Conservation (phyloP, 2,113 vertebrate genomes). For the Grammomys dolichurus region DNA sequence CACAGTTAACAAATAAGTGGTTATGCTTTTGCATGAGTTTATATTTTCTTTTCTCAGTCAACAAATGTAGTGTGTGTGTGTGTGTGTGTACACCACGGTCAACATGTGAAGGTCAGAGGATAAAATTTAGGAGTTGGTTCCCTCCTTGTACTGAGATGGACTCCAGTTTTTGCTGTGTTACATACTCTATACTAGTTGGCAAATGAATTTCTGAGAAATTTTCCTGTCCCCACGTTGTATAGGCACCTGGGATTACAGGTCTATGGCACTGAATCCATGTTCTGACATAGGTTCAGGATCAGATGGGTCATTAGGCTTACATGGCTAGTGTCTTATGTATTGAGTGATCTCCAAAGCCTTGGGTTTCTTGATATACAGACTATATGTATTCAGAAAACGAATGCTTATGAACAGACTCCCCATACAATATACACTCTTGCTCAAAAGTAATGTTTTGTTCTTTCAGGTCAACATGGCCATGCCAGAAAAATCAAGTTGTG, state of each 20-base stretch:
- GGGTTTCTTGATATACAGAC: neutral
- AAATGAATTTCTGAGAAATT: neutral
- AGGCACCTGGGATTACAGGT: neutral
- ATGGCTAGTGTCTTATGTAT: neutral
- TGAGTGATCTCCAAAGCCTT: neutral
- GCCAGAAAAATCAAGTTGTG: constrained; percentile 87
- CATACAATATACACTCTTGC: neutral
- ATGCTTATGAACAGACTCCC: neutral
- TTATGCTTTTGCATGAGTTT: neutral
- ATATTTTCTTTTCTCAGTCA: neutral
- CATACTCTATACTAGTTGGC: no score
- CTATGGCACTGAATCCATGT: neutral
- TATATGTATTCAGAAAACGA: neutral
- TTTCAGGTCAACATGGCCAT: constrained; percentile 88
- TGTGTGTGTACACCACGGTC: neutral
- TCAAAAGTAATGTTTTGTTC: constrained; percentile 6
- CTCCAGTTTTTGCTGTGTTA: neutral
- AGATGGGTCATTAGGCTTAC: neutral
- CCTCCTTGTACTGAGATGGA: neutral
- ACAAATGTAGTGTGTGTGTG: neutral
- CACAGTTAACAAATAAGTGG: neutral
- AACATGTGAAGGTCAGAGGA: neutral
- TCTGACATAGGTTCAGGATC: neutral
- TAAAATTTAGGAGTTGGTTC: neutral
- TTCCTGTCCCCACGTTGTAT: neutral